phyloP scores from a whole-genome alignment of 2,888 invertebrate genomes.

The Drosophila subsilvestris region DNA sequence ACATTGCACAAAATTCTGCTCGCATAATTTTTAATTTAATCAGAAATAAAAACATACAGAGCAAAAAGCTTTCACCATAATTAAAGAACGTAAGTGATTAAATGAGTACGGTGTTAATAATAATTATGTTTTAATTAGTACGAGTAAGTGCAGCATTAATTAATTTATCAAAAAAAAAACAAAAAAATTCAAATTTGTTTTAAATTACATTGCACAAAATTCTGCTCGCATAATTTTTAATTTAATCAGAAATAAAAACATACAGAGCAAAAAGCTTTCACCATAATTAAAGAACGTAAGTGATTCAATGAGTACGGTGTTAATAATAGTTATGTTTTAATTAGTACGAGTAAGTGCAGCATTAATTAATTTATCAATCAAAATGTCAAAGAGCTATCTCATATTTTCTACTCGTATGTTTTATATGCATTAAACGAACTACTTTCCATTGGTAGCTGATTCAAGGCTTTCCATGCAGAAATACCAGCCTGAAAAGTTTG shows the following conservation, averaged over 20 bases:
- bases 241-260: not conserved
- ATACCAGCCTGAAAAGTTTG: too few species aligned
- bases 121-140: not conserved
- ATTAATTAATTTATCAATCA: not conserved
- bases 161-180: not conserved
- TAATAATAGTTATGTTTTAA: not conserved
- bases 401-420: not conserved
- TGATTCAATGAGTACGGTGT: not conserved
- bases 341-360: not conserved
- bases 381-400: not conserved
- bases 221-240: not conserved
- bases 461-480: too few species aligned
- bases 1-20: too few species aligned
- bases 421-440: not conserved
- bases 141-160: not conserved
- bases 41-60: not conserved
- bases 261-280: not conserved
- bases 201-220: not conserved
- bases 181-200: conserved; percentile 13
- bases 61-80: not conserved
- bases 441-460: not conserved
- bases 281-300: not conserved
- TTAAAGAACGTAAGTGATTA: not conserved
- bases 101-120: not conserved
- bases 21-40: not conserved